Conservation (phyloP, 37 sponge, comb jelly and placozoan species). For the Aphrocallistes beatrix region DNA sequence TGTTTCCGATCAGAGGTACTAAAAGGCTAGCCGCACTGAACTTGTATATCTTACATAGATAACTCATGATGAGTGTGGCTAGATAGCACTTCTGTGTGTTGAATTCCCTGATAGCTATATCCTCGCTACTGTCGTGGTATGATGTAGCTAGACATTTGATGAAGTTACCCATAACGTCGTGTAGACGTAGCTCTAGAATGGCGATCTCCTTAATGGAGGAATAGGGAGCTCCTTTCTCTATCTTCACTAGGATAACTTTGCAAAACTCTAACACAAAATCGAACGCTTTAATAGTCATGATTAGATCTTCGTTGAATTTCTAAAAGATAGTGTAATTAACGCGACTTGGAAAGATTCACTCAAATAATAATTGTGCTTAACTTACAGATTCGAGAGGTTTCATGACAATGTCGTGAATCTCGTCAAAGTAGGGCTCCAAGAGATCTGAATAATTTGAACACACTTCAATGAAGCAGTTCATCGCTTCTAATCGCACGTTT, state of each 20-base stretch:
- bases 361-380: too few relatives aligned
- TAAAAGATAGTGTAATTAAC: neutral
- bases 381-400: neutral
- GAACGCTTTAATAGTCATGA: neutral
- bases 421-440: neutral
- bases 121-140: neutral
- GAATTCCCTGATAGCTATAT: neutral
- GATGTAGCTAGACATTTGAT: neutral
- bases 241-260: neutral
- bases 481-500: neutral
- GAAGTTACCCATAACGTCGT: neutral
- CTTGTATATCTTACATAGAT: constrained; percentile 6
- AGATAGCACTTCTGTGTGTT: neutral
- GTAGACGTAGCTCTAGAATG: neutral
- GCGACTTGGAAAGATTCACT: too few relatives aligned
- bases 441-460: neutral
- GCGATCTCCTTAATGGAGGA: neutral
- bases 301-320: neutral
- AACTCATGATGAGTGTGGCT: neutral
- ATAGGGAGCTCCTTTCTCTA: neutral
- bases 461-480: constrained; percentile 4
- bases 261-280: neutral
- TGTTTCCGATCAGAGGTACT: neutral
- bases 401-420: neutral
- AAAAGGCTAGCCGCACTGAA: neutral